These are phyloP conservation scores for Magallana ariakensis DNA, from an alignment of 1,140 invertebrate genomes.

Conservation along the genomic window DNA sequence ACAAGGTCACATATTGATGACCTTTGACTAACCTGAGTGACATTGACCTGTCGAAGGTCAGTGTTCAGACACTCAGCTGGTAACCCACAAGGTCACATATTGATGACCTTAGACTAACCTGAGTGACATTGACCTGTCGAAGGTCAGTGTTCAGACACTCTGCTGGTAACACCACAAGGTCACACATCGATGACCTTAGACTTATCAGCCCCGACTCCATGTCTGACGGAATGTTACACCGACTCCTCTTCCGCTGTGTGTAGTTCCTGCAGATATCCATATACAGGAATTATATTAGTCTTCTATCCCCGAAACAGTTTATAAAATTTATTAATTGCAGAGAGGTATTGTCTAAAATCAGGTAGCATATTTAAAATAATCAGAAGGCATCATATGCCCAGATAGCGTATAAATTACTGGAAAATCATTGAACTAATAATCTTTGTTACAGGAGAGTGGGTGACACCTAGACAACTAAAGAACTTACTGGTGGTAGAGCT, in stretches of 20 bases:
- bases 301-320: no score
- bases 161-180: slow-evolving; percentile 47
- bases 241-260: slow-evolving; percentile 49
- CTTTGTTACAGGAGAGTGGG: no score
- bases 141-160: slow-evolving; percentile 44
- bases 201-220: slow-evolving; percentile 50
- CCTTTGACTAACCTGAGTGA: background rate
- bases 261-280: slow-evolving; percentile 41
- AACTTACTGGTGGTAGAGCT: no score
- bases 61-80: slow-evolving; percentile 32
- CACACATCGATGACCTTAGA: slow-evolving; percentile 41
- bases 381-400: no score
- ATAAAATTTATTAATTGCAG: no score
- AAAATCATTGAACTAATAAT: no score
- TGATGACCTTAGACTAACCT: slow-evolving; percentile 7
- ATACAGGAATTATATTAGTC: no score
- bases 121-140: background rate
- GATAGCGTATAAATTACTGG: no score
- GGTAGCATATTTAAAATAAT: no score
- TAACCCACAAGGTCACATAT: background rate
- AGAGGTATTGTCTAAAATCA: no score
- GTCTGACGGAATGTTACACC: slow-evolving; percentile 53
- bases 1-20: background rate
- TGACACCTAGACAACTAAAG: no score
- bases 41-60: background rate